These are phyloP conservation scores for Promerops cafer DNA, from an alignment of 2,113 vertebrate species.

Conservation along the genomic window DNA sequence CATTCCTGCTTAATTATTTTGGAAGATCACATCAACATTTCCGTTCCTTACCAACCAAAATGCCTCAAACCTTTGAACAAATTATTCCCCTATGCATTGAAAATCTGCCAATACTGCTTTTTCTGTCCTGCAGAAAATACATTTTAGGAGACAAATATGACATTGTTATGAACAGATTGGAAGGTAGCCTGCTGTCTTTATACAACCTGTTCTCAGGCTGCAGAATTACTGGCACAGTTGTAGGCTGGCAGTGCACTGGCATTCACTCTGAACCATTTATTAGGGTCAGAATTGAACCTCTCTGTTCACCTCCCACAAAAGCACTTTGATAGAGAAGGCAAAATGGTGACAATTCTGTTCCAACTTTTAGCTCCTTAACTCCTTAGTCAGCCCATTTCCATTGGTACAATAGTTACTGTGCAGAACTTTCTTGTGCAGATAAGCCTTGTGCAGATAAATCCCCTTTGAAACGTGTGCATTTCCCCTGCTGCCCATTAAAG, in stretches of 20 bases:
- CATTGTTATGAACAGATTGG: not conserved
- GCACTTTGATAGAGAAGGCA: not conserved
- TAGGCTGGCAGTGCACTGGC: not conserved
- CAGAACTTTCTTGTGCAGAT: not conserved
- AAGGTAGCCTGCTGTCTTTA: not conserved
- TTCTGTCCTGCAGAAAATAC: not conserved
- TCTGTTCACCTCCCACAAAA: not conserved
- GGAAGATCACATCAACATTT: not conserved
- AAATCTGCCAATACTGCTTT: not conserved
- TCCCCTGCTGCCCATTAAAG: not conserved
- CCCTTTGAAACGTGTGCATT: not conserved
- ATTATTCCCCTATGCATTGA: not conserved
- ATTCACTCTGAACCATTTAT: not conserved
- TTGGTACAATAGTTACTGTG: not conserved
- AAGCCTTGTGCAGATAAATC: not conserved
- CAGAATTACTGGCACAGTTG: not conserved
- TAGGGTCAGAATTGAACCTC: not conserved
- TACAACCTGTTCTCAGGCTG: not conserved
- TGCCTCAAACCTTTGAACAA: not conserved
- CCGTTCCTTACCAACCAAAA: not conserved
- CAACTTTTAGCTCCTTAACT: not conserved
- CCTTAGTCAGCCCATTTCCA: not conserved
- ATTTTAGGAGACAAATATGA: not conserved
- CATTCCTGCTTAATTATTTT: slow-evolving; percentile 3
- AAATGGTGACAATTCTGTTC: not conserved